Evolutionary conservation across 1,140 invertebrate genomes (phyloP), one percentile per base, ranked within the genome.

Genomic region (Hestina assimilis): DNA sequence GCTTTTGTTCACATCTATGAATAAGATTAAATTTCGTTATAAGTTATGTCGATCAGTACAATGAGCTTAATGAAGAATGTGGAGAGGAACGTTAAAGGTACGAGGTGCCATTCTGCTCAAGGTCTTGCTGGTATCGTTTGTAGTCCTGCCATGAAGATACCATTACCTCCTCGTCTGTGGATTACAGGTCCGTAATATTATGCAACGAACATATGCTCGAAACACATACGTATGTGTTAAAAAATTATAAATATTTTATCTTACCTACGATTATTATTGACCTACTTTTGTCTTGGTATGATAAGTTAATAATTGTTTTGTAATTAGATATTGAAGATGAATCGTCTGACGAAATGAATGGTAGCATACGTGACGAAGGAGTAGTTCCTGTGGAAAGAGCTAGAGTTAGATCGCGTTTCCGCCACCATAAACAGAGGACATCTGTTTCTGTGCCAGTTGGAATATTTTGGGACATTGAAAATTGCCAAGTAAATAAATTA

Each of bases 391-490:
- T 74, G 3, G 82, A 87, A 24, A 63, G 82, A 35, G 58, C 75
- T n/a, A 75, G 75, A 57, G 72, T 86, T 4, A 70, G 83, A 58
- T 83, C 81, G 9, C 69, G 85, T 20, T 84, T 70, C 40, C 67
- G 84, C 7, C 78, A 83, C 40, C 71, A 83, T 28, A 86, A 87
- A 54, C 74, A 72, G 24, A 48, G 65, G 14, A 66, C 66, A 51
- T 54, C 57, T 24, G 46, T 53, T 31, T 73, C 45, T 66, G 56
- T 85, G 38, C 94, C 95, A 0, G 93, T 97, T 75, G 96, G 95
- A 45, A 95, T 97, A 40, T 97, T 97, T 87, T 97, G 96, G 96
- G 96, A 97, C 79, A 97, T 97, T 74, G 96, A 97, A 90, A 97
- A 96, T 77, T 96, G 95, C 84, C 92, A 92, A 79, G 93, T 87